phyloP scores from a whole-genome alignment of 1,140 invertebrate species.

The Leptestheria dahalacensis region DNA sequence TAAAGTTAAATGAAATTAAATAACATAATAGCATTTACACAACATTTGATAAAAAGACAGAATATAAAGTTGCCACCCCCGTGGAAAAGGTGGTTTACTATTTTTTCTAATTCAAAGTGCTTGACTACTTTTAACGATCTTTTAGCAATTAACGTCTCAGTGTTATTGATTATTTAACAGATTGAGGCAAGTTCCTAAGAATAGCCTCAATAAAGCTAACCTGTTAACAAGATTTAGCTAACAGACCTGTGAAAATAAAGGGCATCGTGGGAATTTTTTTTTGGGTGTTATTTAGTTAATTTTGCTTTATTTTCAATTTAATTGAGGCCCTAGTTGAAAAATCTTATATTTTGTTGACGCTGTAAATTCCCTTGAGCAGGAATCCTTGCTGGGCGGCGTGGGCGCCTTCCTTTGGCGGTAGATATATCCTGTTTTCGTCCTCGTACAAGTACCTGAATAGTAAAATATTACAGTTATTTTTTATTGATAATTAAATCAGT shows the following conservation, averaged over 20 bases:
- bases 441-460: constrained; percentile 6
- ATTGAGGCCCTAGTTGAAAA: no score
- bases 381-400: constrained; percentile 7
- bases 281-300: background rate
- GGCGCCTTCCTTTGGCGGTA: background rate
- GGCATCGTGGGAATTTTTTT: background rate
- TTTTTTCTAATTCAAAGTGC: background rate
- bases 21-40: background rate
- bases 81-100: background rate
- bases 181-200: no score
- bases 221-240: no score
- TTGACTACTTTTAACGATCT: no score
- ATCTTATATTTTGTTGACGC: background rate
- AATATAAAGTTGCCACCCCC: background rate
- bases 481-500: no score
- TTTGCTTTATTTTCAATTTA: background rate
- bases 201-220: no score
- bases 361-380: constrained; percentile 3
- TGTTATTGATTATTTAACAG: no score
- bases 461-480: no score
- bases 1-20: background rate
- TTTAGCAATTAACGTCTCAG: no score
- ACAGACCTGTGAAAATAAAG: no score
- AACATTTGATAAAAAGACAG: background rate
- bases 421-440: constrained; percentile 5